Conservation (phyloP, 2,797 vertebrate species). For the Liasis olivaceus region DNA sequence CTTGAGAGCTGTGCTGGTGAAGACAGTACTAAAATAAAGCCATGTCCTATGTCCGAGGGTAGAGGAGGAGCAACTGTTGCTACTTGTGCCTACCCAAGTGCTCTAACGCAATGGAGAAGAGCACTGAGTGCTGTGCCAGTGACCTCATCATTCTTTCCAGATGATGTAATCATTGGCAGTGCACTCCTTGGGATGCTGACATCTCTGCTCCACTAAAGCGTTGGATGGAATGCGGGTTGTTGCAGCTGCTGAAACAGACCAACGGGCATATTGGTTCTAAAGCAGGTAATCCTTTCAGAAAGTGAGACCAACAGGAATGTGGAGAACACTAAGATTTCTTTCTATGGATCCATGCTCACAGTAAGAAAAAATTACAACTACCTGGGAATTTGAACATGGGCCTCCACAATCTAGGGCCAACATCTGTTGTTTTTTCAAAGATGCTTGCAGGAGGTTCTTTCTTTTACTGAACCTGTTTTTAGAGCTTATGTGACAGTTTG, state of each 20-base stretch:
- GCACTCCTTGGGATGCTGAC: neutral
- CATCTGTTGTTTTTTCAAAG: neutral
- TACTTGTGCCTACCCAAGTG: neutral
- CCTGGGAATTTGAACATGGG: neutral
- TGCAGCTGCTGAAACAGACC: neutral
- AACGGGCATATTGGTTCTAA: neutral
- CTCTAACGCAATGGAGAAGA: neutral
- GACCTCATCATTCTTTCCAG: neutral
- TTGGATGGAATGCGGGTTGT: neutral
- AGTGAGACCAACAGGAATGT: neutral
- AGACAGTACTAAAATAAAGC: neutral
- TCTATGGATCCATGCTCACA: neutral
- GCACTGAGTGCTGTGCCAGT: neutral
- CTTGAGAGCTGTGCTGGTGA: neutral
- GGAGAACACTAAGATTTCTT: neutral
- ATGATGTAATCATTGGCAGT: neutral
- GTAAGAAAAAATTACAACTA: neutral
- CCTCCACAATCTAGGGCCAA: neutral
- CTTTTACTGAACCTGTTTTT: neutral
- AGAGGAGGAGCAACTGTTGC: neutral
- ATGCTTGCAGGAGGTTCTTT: neutral
- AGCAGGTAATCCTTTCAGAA: neutral
- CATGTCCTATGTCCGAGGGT: neutral
- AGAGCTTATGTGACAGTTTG: neutral
- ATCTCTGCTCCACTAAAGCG: neutral